Evolutionary conservation across 2,113 vertebrate species (phyloP), one percentile per base, ranked within the genome.

Genomic region (Amphiprion ocellaris): DNA sequence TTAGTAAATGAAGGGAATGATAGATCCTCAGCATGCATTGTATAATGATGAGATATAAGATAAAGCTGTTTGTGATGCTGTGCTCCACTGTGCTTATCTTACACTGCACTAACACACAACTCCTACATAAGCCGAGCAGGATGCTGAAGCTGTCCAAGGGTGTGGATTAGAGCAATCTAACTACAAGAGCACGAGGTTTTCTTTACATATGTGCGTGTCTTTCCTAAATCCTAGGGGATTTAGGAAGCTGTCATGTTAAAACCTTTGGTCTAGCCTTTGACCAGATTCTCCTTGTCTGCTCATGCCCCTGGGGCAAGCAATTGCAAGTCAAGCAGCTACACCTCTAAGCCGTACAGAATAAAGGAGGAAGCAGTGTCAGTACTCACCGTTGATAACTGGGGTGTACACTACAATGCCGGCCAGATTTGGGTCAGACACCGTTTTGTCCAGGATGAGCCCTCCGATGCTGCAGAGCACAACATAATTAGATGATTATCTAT

Each of bases 401-500:
- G 97, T 98, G 93, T 99, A 99, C 76, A 99, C 97, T 24, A 99
- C 98, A 76, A 99, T 99, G 71, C 98, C 98, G 72, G 95, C 97
- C 88, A 99, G 90, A 83, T 99, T 98, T 28, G 98, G 97, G 87
- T 99, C 95, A 4, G 98, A 98, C 90, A 99, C 97, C 4, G 98
- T 99, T 92, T 97, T 99, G 93, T 97, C 98, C 95, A 99, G 93
- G 93, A 99, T 99, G 92, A 99, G 97, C 69, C 98, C 98, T 82
- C 98, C 98, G 74, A 99, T 98, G 92, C 98, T 99, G 95, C 83
- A 93, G 83, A 66, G 26, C 46, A 84, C 62, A 85, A 81, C 16
- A 79, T 15, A 46, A 78, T 56, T 26, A 67, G 9, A 81, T 55
- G n/a, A 81, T 78, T 58, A 79, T 24, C 12, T 53, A 44, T n/a